These are phyloP conservation scores for Habropoda laboriosa DNA, from an alignment of 1,140 invertebrate genomes.

Conservation along the genomic window DNA sequence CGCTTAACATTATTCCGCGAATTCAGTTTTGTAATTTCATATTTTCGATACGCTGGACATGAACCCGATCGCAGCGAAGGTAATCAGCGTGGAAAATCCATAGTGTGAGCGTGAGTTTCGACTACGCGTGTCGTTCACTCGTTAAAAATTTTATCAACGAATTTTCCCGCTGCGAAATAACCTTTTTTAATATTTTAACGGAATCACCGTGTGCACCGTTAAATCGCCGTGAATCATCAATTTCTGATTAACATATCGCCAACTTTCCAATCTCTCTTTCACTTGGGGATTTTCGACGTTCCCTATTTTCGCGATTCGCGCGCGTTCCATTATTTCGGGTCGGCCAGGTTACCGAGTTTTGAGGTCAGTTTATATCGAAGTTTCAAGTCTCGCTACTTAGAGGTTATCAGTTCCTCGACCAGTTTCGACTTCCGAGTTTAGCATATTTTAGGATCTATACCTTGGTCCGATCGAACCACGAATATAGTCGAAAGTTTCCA, in stretches of 20 bases:
- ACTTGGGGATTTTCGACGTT: not conserved
- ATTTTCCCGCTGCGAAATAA: not conserved
- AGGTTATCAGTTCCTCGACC: not conserved
- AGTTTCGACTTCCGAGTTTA: not conserved
- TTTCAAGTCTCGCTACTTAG: conserved; percentile 25
- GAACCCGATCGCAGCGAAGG: not conserved
- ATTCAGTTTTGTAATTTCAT: not conserved
- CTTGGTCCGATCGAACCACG: not conserved
- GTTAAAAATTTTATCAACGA: conserved; percentile 7
- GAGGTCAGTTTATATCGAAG: conserved; percentile 24
- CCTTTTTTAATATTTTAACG: not conserved
- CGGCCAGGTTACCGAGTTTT: not conserved
- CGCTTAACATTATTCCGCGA: not conserved
- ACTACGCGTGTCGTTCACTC: not conserved
- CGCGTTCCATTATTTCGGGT: not conserved
- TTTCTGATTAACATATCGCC: too few species aligned
- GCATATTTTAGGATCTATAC: not conserved
- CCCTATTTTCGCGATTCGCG: not conserved
- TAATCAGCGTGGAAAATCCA: conserved; percentile 5
- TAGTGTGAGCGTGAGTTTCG: not conserved
- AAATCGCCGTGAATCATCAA: too few species aligned
- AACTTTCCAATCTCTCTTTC: too few species aligned
- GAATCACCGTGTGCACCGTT: not conserved
- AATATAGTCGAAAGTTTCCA: too few species aligned
- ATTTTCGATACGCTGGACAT: too few species aligned